Evolutionary conservation across 1,140 invertebrate species (phyloP), one percentile per base, ranked within the genome.

Genomic region (Trichogramma pretiosum): DNA sequence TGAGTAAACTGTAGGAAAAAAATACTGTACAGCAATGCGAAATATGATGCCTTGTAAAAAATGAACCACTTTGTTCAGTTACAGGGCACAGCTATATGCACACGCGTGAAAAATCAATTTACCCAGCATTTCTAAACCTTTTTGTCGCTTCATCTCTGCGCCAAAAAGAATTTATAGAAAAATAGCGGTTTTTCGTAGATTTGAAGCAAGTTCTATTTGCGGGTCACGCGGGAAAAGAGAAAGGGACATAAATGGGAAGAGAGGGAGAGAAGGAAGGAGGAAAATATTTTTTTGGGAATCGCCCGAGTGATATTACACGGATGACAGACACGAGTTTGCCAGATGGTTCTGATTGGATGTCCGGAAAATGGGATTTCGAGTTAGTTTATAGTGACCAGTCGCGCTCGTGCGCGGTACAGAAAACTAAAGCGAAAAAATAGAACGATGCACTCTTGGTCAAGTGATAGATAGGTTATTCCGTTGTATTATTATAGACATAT

Each of bases 281-380:
- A 28, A 32, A 32, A 30, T 30, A 41, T 41, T 7, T 38, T n/a
- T n/a, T 18, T 13, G 36, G n/a, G 36, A n/a, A 24, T 10, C 22
- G 38, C 13, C 3, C n/a, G n/a, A n/a, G n/a, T n/a, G n/a, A 19
- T 41, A 41, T 41, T 41, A 41, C 24, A 28, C 24, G n/a, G 19
- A 21, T 21, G 17, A 5, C 19, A 3, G 36, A n/a, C 26, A 11
- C 3, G 24, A 26, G 32, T 26, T 19, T 28, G 26, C 21, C 30
- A 41, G 46, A 24, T 41, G 38, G 17, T 40, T 48, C 21, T 21
- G 28, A 48, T 48, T 33, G 46, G 9, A 48, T 41, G 19, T 38
- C 41, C 14, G 38, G 5, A 34, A 48, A 39, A 48, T 35, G 22
- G 38, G 30, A 34, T 48, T 48, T 48, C 30, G 26, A 47, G 44